Base-by-base conservation (phyloP, 2,888 invertebrate genomes). In the Drosophila maculinotata region DNA sequence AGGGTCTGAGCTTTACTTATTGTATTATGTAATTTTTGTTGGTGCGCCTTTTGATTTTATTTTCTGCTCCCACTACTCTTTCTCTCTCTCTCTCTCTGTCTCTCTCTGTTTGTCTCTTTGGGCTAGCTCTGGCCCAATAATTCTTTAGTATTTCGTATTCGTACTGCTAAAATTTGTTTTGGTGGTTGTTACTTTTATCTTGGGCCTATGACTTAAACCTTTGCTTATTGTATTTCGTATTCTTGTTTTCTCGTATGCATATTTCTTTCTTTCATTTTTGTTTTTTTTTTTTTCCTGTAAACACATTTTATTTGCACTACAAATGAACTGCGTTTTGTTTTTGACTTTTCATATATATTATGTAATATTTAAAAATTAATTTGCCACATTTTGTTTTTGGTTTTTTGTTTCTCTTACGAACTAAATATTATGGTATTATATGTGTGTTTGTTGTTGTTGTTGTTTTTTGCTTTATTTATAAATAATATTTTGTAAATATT, bases 121-220 rank as follows among this genome's bases (percentile, higher is more conserved):
- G 41, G 35, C 7, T 10, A 25, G 17, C 57, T 53, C n/a, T 45
- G 42, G 51, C 63, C 68, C 66, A 42, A 20, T n/a, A n/a, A 28
- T 26, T 35, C 14, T 23, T 60, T 56, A 54, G 51, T 66, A 33
- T 48, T 20, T 68, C 68, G 36, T 65, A 39, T 36, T 68, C 53
- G 60, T 78, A 79, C 45, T 79, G 79, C 59, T 87, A 56, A 83
- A 85, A 71, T 77, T 70, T 66, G 54, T 58, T 26, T 59, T 79
- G 85, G 79, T 78, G 79, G 78, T 75, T 75, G 69, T 69, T 62
- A 64, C 75, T 51, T 86, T 79, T 79, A 69, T 83, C 44, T 86
- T 85, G 79, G 83, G 86, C 86, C 83, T 79, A 85, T 79, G 64
- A 79, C 76, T 78, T 83, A 79, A 85, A 85, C 79, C 72, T 69